Percentiles rank a stretch among this genome's conserved stretches.
These are phyloP conservation scores for Oreotrochilus melanogaster DNA, from an alignment of 2,113 vertebrate genomes.

Conservation along the genomic window DNA sequence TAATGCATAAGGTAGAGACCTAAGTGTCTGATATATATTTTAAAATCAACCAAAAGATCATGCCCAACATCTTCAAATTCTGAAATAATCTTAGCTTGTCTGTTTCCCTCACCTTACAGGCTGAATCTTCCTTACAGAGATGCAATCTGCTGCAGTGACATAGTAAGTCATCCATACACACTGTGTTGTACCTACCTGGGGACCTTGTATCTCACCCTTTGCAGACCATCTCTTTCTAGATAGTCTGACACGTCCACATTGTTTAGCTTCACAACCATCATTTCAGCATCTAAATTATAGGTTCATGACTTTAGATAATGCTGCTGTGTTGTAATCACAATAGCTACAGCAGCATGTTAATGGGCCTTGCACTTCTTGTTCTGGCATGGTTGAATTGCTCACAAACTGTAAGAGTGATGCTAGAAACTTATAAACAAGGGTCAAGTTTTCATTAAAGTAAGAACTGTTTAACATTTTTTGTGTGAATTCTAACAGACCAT, in stretches of 20 bases:
- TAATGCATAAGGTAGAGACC: not conserved
- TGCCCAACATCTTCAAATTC: not conserved
- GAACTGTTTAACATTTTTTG: not conserved
- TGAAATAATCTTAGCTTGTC: not conserved
- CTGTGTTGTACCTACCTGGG: not conserved
- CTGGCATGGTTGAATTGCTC: not conserved
- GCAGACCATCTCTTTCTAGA: not conserved
- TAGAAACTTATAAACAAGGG: not conserved
- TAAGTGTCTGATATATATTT: rapidly evolving
- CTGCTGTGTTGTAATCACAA: not conserved
- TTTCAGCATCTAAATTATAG: not conserved
- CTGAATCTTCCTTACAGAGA: not conserved
- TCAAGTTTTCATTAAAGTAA: not conserved
- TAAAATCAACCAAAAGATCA: not conserved
- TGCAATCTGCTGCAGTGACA: not conserved
- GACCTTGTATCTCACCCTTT: not conserved
- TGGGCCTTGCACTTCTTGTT: not conserved
- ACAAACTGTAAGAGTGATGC: not conserved
- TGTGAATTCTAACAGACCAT: not conserved
- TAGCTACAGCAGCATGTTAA: not conserved
- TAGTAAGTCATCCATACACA: not conserved
- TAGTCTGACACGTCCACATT: not conserved
- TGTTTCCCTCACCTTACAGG: not conserved
- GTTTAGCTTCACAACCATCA: not conserved
- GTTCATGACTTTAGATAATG: not conserved